A percentile compares a stretch with the other conserved stretches of the same genome.
Conservation (phyloP, 2,797 vertebrate species). For the Calcarius lapponicus region DNA sequence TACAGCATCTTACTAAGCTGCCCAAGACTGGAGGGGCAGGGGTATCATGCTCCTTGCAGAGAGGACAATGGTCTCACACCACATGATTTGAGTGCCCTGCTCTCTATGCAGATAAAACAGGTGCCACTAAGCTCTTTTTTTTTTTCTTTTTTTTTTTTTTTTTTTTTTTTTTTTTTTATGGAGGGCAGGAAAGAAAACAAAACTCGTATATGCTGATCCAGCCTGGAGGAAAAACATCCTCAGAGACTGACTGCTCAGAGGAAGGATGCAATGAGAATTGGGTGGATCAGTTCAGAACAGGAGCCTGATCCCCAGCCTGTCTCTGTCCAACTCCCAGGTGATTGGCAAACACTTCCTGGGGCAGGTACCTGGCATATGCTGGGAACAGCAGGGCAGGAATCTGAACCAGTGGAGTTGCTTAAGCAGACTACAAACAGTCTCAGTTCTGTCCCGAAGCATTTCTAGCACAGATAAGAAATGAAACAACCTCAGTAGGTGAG, state of each 20-base stretch:
- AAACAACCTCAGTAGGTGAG: not conserved
- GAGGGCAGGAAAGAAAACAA: not conserved
- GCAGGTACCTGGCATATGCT: not conserved
- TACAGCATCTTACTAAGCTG: not conserved
- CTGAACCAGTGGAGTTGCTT: not conserved
- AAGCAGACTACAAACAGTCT: not conserved
- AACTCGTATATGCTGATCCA: not conserved
- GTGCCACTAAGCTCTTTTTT: not conserved
- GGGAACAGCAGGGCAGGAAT: not conserved
- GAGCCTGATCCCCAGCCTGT: not conserved
- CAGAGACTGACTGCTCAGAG: not conserved
- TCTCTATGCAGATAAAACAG: not conserved
- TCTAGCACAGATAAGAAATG: not conserved
- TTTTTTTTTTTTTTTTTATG: no score
- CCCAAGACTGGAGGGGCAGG: no score
- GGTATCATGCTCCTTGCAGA: not conserved
- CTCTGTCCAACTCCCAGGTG: not conserved
- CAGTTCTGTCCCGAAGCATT: not conserved
- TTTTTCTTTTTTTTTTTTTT: no score
- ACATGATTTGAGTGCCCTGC: not conserved
- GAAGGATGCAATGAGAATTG: not conserved
- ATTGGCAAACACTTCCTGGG: not conserved
- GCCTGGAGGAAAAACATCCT: not conserved
- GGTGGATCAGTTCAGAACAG: not conserved
- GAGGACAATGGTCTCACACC: rapidly evolving